Conservation (phyloP, 2,113 vertebrate species). For the Orcinus orca region DNA sequence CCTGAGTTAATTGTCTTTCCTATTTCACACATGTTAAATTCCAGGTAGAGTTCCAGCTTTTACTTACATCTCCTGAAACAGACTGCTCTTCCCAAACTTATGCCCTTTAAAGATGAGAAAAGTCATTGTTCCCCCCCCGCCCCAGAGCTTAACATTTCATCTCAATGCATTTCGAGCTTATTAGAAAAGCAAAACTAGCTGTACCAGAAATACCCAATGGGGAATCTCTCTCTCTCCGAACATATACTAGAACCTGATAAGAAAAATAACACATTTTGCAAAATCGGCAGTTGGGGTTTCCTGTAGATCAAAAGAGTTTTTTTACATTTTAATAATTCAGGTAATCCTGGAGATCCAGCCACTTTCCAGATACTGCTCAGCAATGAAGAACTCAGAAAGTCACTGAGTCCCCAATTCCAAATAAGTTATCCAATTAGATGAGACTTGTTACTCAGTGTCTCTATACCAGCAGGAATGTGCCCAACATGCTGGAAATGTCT, state of each 20-base stretch:
- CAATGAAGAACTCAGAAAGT: slow-evolving; percentile 33
- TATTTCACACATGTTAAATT: neutral
- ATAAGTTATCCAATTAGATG: neutral
- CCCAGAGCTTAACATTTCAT: slow-evolving; percentile 46
- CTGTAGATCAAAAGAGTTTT: slow-evolving; percentile 48
- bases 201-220: neutral
- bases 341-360: slow-evolving; percentile 28
- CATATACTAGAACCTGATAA: slow-evolving; percentile 18
- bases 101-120: slow-evolving; percentile 55
- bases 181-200: slow-evolving; percentile 46
- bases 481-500: neutral
- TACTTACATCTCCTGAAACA: neutral
- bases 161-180: slow-evolving; percentile 5
- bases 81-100: slow-evolving; percentile 17
- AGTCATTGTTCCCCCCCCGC: neutral
- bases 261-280: slow-evolving; percentile 55
- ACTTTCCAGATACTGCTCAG: slow-evolving; percentile 14
- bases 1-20: slow-evolving; percentile 9
- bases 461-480: neutral
- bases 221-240: neutral
- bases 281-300: slow-evolving; percentile 36
- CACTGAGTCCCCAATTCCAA: neutral
- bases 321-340: slow-evolving; percentile 60
- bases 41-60: neutral
- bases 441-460: neutral